Evolutionary conservation across 2,113 vertebrate genomes (phyloP).

Genomic region (Stictonetta naevosa): DNA sequence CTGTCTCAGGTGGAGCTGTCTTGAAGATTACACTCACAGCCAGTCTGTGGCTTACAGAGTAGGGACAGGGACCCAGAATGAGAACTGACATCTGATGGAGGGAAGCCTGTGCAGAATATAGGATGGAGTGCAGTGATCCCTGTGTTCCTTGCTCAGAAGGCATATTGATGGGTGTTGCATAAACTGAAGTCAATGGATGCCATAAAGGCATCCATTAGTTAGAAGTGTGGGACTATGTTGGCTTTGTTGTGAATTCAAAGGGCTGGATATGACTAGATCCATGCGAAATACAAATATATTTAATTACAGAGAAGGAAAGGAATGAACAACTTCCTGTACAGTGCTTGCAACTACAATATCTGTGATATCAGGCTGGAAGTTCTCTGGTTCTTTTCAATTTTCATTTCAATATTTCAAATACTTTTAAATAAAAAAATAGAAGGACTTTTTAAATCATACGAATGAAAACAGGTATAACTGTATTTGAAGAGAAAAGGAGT

Average conservation of each 20-base stretch:
- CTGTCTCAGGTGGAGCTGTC: not conserved
- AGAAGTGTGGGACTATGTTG: not conserved
- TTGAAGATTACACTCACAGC: not conserved
- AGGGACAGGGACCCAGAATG: not conserved
- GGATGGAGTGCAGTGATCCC: rapidly evolving
- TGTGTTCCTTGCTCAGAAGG: not conserved
- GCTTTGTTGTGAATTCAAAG: not conserved
- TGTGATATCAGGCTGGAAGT: not conserved
- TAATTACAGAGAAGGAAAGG: not conserved
- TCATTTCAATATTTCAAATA: no score
- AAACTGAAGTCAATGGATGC: not conserved
- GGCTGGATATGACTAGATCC: not conserved
- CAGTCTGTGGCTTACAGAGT: not conserved
- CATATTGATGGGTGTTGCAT: not conserved
- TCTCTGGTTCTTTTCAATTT: not conserved
- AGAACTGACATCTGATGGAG: not conserved
- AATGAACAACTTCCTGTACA: not conserved
- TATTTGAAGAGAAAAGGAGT: not conserved
- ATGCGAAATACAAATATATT: not conserved
- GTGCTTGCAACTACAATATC: not conserved
- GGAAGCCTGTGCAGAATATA: not conserved
- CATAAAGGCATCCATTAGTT: not conserved
- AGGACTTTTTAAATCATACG: not conserved
- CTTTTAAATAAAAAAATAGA: not conserved
- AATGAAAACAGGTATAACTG: not conserved